Conservation (phyloP, 2,888 invertebrate species). For the Trissolcus brochymenae region DNA sequence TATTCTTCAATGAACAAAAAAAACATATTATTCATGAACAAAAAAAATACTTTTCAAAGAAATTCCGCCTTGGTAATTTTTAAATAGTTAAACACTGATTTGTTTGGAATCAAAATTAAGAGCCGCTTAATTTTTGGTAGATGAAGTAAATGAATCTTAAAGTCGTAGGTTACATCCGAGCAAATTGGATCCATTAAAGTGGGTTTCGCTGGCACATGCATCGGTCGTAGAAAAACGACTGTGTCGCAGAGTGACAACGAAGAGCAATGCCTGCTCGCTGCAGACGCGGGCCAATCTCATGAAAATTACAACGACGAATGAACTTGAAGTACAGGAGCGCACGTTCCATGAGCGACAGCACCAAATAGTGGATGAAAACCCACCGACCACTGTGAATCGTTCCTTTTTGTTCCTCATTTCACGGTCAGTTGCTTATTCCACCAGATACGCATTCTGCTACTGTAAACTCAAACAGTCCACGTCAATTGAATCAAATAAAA, state of each 20-base stretch:
- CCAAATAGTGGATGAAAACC: slow-evolving; percentile 30
- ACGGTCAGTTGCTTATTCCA: slow-evolving; percentile 41
- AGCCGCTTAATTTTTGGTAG: too few relatives aligned
- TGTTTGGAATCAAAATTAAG: too few relatives aligned
- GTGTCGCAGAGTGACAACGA: slow-evolving; percentile 15
- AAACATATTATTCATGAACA: too few relatives aligned
- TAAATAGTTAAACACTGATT: too few relatives aligned
- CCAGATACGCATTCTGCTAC: slow-evolving; percentile 7
- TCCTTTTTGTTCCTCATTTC: slow-evolving; percentile 45
- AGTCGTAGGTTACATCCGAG: slow-evolving; percentile 13
- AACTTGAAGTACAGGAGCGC: slow-evolving; percentile 37
- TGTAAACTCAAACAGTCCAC: too few relatives aligned
- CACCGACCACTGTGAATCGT: slow-evolving; percentile 14
- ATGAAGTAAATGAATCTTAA: slow-evolving; percentile 1
- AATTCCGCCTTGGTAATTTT: too few relatives aligned
- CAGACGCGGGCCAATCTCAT: slow-evolving; percentile 36
- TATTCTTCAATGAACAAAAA: too few relatives aligned
- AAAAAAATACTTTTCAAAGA: too few relatives aligned
- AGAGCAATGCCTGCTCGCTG: slow-evolving; percentile 22
- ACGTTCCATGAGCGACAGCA: slow-evolving; percentile 10
- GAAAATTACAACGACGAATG: slow-evolving; percentile 48
- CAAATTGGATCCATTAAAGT: slow-evolving; percentile 32
- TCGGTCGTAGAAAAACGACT: slow-evolving; percentile 25
- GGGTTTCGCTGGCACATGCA: slow-evolving; percentile 16
- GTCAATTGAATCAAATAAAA: too few relatives aligned